phyloP scores from a whole-genome alignment of 2,113 vertebrate genomes.

The Syngnathus typhle region DNA sequence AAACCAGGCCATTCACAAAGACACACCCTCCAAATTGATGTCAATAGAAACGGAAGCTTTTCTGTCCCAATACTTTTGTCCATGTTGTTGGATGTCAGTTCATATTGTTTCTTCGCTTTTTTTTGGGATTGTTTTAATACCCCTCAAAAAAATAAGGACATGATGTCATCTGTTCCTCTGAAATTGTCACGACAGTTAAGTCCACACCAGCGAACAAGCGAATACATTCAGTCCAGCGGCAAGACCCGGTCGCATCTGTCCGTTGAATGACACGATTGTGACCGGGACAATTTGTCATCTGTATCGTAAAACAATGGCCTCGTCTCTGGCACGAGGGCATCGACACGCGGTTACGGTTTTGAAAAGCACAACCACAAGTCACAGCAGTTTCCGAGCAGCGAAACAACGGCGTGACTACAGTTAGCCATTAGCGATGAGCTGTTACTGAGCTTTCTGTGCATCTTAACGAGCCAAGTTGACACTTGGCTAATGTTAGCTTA shows the following conservation, averaged over 20 bases:
- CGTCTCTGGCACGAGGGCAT: conserved; percentile 48
- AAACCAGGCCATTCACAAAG: too few species aligned
- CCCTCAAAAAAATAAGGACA: neutral
- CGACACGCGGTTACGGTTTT: conserved; percentile 41
- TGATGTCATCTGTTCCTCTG: conserved; percentile 4
- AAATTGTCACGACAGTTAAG: neutral
- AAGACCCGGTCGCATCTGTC: conserved; percentile 22
- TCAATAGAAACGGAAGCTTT: too few species aligned
- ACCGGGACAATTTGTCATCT: conserved; percentile 45
- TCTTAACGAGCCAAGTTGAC: too few species aligned
- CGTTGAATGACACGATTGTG: conserved; percentile 60
- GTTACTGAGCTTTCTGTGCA: too few species aligned
- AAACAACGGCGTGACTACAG: conserved; percentile 25
- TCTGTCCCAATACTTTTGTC: too few species aligned
- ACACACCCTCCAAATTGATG: too few species aligned
- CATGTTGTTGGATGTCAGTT: too few species aligned
- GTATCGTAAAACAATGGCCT: conserved; percentile 60
- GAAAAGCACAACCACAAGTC: conserved; percentile 46
- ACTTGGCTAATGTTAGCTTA: too few species aligned
- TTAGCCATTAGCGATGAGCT: neutral
- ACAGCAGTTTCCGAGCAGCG: conserved; percentile 9
- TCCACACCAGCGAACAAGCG: neutral
- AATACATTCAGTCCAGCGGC: conserved; percentile 30
- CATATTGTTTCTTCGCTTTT: too few species aligned
- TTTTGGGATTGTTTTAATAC: neutral